These are phyloP conservation scores for Lethocerus indicus DNA, from an alignment of 1,140 invertebrate genomes.

Conservation along the genomic window DNA sequence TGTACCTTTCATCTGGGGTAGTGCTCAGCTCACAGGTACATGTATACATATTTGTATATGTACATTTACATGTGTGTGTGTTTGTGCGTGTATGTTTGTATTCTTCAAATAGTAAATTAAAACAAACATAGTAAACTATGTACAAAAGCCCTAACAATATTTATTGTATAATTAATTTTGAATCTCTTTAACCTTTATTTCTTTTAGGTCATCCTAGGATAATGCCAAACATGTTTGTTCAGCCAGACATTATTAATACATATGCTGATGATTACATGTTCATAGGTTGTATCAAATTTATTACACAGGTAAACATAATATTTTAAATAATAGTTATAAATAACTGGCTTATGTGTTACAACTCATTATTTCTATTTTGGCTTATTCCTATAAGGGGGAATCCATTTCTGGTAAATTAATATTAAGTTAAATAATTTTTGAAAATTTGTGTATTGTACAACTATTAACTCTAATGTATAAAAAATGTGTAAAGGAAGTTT, in stretches of 20 bases:
- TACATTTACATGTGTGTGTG: neutral
- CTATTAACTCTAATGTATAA: too few relatives aligned
- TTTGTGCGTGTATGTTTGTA: neutral
- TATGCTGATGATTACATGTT: slow-evolving; percentile 83
- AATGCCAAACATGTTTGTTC: slow-evolving; percentile 70
- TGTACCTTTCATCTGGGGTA: slow-evolving; percentile 97
- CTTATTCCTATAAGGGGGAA: too few relatives aligned
- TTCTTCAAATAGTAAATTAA: too few relatives aligned
- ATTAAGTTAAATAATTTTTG: too few relatives aligned
- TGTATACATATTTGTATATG: neutral
- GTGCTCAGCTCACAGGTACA: slow-evolving; percentile 77
- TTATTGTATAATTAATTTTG: neutral
- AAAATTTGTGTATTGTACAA: too few relatives aligned
- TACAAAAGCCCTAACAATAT: too few relatives aligned
- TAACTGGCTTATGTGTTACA: slow-evolving; percentile 2
- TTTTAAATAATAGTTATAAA: neutral
- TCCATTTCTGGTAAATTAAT: too few relatives aligned
- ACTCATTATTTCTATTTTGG: too few relatives aligned
- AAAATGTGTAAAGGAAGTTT: too few relatives aligned
- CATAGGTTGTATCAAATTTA: slow-evolving; percentile 84
- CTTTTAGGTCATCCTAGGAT: slow-evolving; percentile 28
- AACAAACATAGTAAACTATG: too few relatives aligned
- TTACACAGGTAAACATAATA: slow-evolving; percentile 50
- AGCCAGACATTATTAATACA: slow-evolving; percentile 55
- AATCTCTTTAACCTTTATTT: neutral